phyloP scores from a whole-genome alignment of 30 jellyfish, hydroid and myxozoan genomes.

The Turritopsis dohrnii region DNA sequence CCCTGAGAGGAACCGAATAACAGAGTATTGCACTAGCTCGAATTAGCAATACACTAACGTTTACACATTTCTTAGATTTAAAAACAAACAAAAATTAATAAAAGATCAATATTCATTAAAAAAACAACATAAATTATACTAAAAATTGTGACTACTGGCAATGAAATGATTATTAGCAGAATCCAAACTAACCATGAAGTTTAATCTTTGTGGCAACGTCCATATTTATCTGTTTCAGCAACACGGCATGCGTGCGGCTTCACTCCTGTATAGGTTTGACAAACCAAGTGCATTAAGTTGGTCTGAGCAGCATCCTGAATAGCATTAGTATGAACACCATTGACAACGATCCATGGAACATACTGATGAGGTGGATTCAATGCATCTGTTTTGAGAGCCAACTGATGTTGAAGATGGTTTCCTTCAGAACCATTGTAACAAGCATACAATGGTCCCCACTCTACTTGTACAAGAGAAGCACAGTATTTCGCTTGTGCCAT shows the following conservation, averaged over 20 bases:
- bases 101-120: too few species aligned
- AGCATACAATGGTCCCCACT: conserved; percentile 29
- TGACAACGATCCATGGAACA: conserved; percentile 50
- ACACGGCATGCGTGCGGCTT: conserved; percentile 34
- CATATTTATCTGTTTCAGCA: background rate
- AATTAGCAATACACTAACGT: too few species aligned
- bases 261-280: conserved; percentile 40
- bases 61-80: too few species aligned
- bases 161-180: too few species aligned
- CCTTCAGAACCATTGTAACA: conserved; percentile 46
- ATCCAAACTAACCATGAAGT: too few species aligned
- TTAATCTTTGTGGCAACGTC: conserved; percentile 26
- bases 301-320: conserved; percentile 30
- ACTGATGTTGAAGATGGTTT: conserved; percentile 33
- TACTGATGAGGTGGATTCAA: conserved; percentile 44
- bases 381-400: conserved; percentile 44
- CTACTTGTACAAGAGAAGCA: conserved; percentile 32
- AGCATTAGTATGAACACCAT: conserved; percentile 38
- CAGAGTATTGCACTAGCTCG: too few species aligned
- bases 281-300: conserved; percentile 26
- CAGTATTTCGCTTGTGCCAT: conserved; percentile 49
- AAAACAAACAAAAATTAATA: too few species aligned
- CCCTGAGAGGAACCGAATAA: too few species aligned
- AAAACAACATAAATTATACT: too few species aligned
- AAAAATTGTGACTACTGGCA: too few species aligned